phyloP scores from a whole-genome alignment of 2,797 vertebrate genomes.

The Sebastes glaucus region DNA sequence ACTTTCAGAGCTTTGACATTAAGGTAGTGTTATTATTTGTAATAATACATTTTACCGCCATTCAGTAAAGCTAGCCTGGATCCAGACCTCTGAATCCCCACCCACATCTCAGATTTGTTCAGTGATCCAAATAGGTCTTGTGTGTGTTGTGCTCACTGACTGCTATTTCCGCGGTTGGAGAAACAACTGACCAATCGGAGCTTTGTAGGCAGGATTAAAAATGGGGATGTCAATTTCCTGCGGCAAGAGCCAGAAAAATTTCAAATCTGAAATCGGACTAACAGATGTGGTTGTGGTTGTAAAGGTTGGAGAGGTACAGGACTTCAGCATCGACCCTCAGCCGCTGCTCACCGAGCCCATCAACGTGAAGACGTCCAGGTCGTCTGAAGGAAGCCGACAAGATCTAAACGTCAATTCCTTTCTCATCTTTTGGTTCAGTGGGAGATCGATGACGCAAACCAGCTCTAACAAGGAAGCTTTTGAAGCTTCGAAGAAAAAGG shows the following conservation, averaged over 20 bases:
- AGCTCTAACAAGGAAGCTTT: slow-evolving; percentile 76
- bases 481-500: slow-evolving; percentile 87
- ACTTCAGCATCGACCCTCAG: slow-evolving; percentile 62
- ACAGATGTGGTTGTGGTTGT: slow-evolving; percentile 14
- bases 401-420: rapidly evolving
- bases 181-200: neutral
- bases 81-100: neutral
- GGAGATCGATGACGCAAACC: rapidly evolving
- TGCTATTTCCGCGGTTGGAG: neutral
- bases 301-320: slow-evolving; percentile 85
- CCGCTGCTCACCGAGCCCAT: slow-evolving; percentile 44
- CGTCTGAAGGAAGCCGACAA: rapidly evolving
- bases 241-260: too few relatives aligned
- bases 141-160: neutral
- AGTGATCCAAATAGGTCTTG: neutral
- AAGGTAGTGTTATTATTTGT: slow-evolving; percentile 79
- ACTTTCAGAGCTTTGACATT: slow-evolving; percentile 87
- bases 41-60: neutral
- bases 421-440: slow-evolving; percentile 57
- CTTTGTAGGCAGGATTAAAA: too few relatives aligned
- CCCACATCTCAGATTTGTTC: neutral
- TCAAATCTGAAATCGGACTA: neutral
- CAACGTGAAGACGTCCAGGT: neutral
- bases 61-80: neutral
- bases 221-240: too few relatives aligned